Conservation (phyloP, 92 coral and sea anemone genomes). For the Epizoanthus ramosus region DNA sequence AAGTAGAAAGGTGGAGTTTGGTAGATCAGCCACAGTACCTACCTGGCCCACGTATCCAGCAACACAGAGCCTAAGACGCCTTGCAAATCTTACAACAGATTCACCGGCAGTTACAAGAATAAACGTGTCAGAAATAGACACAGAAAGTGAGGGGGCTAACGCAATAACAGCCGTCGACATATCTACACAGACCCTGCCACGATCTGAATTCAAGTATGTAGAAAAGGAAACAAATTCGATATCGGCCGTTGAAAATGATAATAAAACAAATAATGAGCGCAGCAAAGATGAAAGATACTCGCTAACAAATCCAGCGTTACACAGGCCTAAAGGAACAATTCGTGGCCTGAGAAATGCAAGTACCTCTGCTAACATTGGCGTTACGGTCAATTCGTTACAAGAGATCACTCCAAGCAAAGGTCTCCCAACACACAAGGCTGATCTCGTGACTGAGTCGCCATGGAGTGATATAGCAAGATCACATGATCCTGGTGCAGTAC, state of each 20-base stretch:
- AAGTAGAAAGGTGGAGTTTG: not conserved
- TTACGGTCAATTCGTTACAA: too few relatives aligned
- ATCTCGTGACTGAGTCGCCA: not conserved
- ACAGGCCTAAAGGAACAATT: too few relatives aligned
- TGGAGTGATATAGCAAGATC: not conserved
- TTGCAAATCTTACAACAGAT: not conserved
- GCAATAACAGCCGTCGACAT: not conserved
- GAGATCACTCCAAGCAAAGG: too few relatives aligned
- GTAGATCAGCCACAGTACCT: not conserved
- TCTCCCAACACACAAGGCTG: too few relatives aligned
- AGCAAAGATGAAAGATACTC: too few relatives aligned
- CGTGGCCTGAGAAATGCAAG: too few relatives aligned
- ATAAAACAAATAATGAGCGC: too few relatives aligned
- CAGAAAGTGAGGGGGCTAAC: not conserved
- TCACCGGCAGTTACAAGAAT: not conserved
- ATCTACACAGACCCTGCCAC: not conserved
- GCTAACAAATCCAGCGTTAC: too few relatives aligned
- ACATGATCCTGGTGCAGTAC: not conserved
- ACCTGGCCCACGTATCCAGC: not conserved
- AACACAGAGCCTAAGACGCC: not conserved
- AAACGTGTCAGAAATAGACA: not conserved
- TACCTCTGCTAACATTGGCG: too few relatives aligned
- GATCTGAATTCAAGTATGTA: not conserved
- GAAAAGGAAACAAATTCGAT: not conserved
- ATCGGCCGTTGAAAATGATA: not conserved